These are phyloP conservation scores for Eilema caniola DNA, from an alignment of 2,888 invertebrate species.

Conservation along the genomic window DNA sequence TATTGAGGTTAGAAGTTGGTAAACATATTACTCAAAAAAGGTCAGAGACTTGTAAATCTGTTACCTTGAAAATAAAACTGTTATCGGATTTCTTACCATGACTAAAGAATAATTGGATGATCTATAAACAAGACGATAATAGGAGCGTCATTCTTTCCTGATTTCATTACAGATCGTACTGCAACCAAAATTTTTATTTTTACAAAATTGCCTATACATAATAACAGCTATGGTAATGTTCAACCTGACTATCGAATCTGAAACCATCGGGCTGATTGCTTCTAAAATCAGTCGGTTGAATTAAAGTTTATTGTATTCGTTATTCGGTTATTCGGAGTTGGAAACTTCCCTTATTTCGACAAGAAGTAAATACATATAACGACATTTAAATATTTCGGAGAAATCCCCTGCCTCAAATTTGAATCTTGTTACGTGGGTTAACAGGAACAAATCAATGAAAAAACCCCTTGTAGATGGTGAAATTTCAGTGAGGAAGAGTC, in stretches of 20 bases:
- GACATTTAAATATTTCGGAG: not conserved
- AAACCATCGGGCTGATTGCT: not conserved
- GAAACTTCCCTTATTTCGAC: not conserved
- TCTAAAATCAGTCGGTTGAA: not conserved
- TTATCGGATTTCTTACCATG: too few relatives aligned
- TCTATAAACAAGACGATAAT: too few relatives aligned
- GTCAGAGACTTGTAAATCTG: not conserved
- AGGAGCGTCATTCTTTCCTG: too few relatives aligned
- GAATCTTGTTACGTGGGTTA: conserved; percentile 1
- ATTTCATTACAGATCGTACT: too few relatives aligned
- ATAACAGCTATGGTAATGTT: too few relatives aligned
- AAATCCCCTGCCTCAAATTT: not conserved
- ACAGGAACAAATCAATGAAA: conserved; percentile 3
- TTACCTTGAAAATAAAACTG: too few relatives aligned
- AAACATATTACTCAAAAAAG: not conserved
- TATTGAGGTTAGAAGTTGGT: not conserved
- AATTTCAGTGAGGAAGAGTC: not conserved
- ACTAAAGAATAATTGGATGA: too few relatives aligned
- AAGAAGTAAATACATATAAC: too few relatives aligned
- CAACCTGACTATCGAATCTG: too few relatives aligned
- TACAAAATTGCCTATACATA: too few relatives aligned
- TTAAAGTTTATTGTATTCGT: too few relatives aligned
- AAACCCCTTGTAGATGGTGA: not conserved
- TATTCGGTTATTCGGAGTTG: not conserved
- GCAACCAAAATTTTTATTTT: too few relatives aligned